Evolutionary conservation across 2,888 invertebrate species (phyloP).

Genomic region (Lymantria dispar): DNA sequence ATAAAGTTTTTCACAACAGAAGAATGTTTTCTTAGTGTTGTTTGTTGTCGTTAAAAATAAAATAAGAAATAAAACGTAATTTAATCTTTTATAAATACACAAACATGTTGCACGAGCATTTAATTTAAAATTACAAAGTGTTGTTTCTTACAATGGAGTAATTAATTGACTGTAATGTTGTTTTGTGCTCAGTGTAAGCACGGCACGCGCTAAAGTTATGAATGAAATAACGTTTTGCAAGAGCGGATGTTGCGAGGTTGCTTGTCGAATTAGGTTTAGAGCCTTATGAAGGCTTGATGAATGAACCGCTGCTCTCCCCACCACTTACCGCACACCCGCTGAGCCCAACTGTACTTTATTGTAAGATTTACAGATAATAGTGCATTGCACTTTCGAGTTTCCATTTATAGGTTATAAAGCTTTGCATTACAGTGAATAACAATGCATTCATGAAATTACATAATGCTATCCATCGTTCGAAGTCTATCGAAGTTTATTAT

Average conservation of each 20-base stretch:
- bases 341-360: slow-evolving; percentile 31
- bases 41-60: no score
- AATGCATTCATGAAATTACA: no score
- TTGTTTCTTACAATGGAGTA: background rate
- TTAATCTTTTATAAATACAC: no score
- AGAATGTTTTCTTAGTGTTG: no score
- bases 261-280: slow-evolving; percentile 81
- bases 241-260: slow-evolving; percentile 82
- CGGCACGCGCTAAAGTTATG: slow-evolving; percentile 67
- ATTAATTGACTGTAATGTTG: background rate
- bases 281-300: slow-evolving; percentile 80
- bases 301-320: slow-evolving; percentile 59
- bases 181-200: slow-evolving; percentile 49
- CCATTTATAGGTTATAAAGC: background rate
- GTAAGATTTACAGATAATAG: slow-evolving; percentile 33
- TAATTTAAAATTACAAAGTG: no score
- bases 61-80: no score
- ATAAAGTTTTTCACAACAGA: no score
- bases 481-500: no score
- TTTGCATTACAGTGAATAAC: background rate
- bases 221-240: slow-evolving; percentile 82
- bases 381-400: slow-evolving; percentile 20
- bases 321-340: slow-evolving; percentile 29
- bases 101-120: no score
- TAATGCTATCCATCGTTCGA: no score